Conservation (phyloP, 2,113 vertebrate species). For the Polypterus senegalus region DNA sequence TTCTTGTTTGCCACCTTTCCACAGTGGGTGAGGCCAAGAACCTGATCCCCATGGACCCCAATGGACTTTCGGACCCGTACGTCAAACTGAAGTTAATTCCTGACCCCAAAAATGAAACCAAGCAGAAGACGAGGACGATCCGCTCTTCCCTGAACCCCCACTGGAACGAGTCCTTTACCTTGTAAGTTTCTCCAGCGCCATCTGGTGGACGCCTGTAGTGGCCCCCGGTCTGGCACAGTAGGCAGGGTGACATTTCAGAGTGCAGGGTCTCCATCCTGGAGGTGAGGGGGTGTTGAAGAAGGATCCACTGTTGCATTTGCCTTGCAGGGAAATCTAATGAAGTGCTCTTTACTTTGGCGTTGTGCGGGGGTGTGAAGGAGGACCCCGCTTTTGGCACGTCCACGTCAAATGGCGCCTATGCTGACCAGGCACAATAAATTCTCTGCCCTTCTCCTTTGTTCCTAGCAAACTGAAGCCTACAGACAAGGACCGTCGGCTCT, state of each 20-base stretch:
- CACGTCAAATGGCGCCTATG: too few species aligned
- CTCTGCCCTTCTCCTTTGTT: conserved; percentile 1
- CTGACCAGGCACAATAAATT: not conserved
- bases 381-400: not conserved
- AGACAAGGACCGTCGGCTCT: conserved; percentile 86
- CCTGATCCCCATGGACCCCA: conserved; percentile 94
- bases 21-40: conserved; percentile 87
- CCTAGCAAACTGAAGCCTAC: conserved; percentile 76
- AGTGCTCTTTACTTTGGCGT: not conserved
- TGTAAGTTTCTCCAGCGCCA: conserved; percentile 55
- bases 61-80: conserved; percentile 87
- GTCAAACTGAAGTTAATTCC: conserved; percentile 95
- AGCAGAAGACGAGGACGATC: conserved; percentile 93
- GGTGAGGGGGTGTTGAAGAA: too few species aligned
- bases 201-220: too few species aligned
- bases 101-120: conserved; percentile 91
- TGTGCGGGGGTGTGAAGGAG: not conserved
- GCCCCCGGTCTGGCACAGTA: too few species aligned
- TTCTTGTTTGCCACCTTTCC: conserved; percentile 13
- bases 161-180: conserved; percentile 87
- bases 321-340: not conserved
- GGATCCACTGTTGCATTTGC: too few species aligned
- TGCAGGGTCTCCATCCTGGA: too few species aligned
- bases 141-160: conserved; percentile 85
- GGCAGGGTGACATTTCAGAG: too few species aligned